These are phyloP conservation scores for Aphidius colemani DNA, from an alignment of 2,888 invertebrate species.

Conservation along the genomic window DNA sequence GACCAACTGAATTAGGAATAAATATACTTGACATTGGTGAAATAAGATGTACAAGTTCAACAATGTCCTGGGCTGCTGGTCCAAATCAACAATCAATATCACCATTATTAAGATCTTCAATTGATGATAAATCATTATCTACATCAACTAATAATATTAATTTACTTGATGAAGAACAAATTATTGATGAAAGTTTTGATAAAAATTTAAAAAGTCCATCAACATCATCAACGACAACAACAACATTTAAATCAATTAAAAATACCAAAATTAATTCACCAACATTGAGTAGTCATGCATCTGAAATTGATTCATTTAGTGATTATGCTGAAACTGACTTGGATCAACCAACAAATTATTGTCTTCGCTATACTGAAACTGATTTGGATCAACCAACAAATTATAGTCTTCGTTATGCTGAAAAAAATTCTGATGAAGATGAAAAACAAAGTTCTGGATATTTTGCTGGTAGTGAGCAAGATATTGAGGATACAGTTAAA, in stretches of 20 bases:
- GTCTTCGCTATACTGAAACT: conserved; percentile 80
- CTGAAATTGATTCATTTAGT: conserved; percentile 42
- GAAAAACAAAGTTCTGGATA: conserved; percentile 51
- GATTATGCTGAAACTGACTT: conserved; percentile 52
- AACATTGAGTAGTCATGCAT: conserved; percentile 30
- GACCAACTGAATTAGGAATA: conserved; percentile 40
- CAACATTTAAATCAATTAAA: neutral
- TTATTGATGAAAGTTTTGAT: conserved; percentile 10
- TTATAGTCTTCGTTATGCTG: conserved; percentile 86
- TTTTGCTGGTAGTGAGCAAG: conserved; percentile 42
- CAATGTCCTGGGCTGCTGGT: conserved; percentile 53
- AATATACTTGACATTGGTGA: conserved; percentile 38
- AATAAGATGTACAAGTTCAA: conserved; percentile 47
- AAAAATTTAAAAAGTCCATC: conserved; percentile 24
- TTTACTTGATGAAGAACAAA: conserved; percentile 12
- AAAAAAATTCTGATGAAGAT: conserved; percentile 72
- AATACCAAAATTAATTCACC: conserved; percentile 31
- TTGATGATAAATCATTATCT: conserved; percentile 45
- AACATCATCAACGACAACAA: conserved; percentile 24
- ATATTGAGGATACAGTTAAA: conserved; percentile 77
- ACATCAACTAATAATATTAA: conserved; percentile 17
- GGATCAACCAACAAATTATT: conserved; percentile 83
- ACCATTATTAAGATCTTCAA: conserved; percentile 48
- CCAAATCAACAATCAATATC: conserved; percentile 51
- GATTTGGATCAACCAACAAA: conserved; percentile 74